Evolutionary conservation across 2,113 vertebrate species (phyloP).

Genomic region (Plecotus auritus): DNA sequence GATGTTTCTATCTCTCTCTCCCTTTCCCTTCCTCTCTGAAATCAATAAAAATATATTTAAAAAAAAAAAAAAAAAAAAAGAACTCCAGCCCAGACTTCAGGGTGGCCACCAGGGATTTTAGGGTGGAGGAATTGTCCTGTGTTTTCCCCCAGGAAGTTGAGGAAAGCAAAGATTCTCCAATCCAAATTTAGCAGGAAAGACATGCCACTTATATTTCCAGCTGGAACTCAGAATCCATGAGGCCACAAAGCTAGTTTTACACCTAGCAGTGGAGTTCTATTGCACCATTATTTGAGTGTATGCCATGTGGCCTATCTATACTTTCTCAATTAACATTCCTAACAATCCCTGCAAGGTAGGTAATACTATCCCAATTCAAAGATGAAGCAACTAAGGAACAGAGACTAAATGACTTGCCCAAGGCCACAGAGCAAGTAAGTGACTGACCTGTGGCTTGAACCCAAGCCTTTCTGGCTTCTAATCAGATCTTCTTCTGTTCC

Average conservation of each 20-base stretch:
- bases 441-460: background rate
- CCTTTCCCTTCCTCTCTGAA: no score
- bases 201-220: background rate
- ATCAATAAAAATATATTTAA: no score
- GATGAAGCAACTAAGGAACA: constrained; percentile 13
- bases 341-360: background rate
- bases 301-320: background rate
- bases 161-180: background rate
- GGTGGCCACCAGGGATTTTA: background rate
- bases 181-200: background rate
- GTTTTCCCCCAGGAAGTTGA: background rate
- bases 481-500: background rate
- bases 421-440: background rate
- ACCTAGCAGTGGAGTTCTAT: background rate
- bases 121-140: background rate
- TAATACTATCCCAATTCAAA: background rate
- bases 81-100: background rate
- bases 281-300: background rate
- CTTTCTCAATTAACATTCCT: background rate
- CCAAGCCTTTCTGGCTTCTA: background rate
- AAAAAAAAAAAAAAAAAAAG: background rate
- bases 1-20: no score
- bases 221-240: background rate
- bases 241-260: background rate
- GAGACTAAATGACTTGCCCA: background rate